phyloP scores from a whole-genome alignment of 2,797 vertebrate genomes.

The Tokudaia tokunoshimensis region DNA sequence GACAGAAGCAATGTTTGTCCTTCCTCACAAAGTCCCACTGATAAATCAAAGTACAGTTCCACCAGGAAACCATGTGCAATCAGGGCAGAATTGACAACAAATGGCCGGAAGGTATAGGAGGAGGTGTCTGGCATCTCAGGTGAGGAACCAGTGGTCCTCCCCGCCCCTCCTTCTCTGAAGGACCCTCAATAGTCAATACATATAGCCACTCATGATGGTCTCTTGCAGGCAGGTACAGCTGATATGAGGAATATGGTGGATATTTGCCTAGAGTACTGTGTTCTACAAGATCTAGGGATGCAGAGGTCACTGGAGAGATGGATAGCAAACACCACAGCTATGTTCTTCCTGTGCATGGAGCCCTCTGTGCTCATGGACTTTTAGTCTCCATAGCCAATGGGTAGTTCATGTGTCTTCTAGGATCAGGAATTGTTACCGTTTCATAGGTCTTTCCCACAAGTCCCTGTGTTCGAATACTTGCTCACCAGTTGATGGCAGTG shows the following conservation, averaged over 20 bases:
- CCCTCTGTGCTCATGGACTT: neutral
- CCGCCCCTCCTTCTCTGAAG: neutral
- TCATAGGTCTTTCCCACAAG: neutral
- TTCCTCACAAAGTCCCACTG: neutral
- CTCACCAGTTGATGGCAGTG: neutral
- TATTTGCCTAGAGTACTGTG: neutral
- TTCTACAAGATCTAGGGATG: no score
- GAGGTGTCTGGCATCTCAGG: neutral
- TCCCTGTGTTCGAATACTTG: neutral
- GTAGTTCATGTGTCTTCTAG: neutral
- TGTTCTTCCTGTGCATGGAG: no score
- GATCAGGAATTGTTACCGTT: neutral
- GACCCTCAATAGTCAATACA: neutral
- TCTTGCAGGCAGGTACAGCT: neutral
- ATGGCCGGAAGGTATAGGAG: neutral
- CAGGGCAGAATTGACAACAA: neutral
- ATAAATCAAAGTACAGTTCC: neutral
- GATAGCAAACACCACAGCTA: neutral
- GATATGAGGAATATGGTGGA: neutral
- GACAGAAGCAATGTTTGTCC: neutral
- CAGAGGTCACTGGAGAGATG: neutral
- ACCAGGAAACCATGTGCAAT: no score
- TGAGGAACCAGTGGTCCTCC: neutral
- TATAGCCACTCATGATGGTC: neutral
- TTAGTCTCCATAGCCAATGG: neutral